Conservation (phyloP, 2,888 invertebrate genomes). For the Ophonus ardosiacus region DNA sequence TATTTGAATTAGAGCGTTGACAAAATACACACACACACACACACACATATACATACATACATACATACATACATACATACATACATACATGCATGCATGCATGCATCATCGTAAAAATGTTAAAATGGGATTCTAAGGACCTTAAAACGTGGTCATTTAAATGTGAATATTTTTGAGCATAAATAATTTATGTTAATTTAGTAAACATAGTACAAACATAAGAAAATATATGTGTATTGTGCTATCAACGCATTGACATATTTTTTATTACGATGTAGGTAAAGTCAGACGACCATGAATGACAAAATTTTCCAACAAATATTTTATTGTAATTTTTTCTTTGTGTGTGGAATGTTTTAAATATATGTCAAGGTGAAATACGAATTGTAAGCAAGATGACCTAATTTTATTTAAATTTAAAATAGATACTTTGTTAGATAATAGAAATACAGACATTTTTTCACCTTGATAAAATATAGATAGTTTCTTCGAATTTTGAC, state of each 20-base stretch:
- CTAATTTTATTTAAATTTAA: conserved; percentile 57
- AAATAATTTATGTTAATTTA: too few relatives aligned
- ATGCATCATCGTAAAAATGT: too few relatives aligned
- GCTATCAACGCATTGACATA: background rate
- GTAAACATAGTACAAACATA: too few relatives aligned
- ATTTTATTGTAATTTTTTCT: conserved; percentile 2
- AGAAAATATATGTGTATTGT: too few relatives aligned
- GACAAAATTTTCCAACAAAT: background rate
- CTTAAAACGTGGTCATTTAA: too few relatives aligned
- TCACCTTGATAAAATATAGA: conserved; percentile 45
- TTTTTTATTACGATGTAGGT: background rate
- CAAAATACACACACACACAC: too few relatives aligned
- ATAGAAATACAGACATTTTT: conserved; percentile 12
- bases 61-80: too few relatives aligned
- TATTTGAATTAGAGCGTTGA: too few relatives aligned
- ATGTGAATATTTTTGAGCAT: too few relatives aligned
- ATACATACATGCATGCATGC: too few relatives aligned
- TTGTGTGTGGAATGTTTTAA: conserved; percentile 7
- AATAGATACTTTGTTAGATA: conserved; percentile 51
- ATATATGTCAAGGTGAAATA: conserved; percentile 44
- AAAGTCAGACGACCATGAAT: background rate
- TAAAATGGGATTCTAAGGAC: too few relatives aligned
- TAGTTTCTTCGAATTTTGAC: conserved; percentile 1
- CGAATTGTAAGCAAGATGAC: conserved; percentile 48
- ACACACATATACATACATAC: too few relatives aligned